A percentile compares a stretch with the other conserved stretches of the same genome.
phyloP scores from a whole-genome alignment of 2,113 vertebrate species.

The Platanista minor region DNA sequence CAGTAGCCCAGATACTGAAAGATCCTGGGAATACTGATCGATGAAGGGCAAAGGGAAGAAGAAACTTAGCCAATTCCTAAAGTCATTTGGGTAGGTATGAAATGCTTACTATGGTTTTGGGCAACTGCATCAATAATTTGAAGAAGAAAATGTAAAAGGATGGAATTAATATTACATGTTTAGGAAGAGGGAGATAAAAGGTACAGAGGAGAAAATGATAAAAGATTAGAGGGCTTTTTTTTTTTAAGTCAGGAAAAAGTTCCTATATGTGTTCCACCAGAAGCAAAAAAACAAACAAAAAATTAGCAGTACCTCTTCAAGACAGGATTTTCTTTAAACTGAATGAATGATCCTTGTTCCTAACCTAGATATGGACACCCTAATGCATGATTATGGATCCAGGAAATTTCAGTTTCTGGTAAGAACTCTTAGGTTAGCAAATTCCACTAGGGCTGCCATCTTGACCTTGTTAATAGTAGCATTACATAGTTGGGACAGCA shows the following conservation, averaged over 20 bases:
- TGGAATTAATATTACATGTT: neutral
- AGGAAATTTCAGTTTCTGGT: neutral
- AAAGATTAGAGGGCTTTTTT: neutral
- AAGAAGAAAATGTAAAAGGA: neutral
- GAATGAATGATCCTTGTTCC: neutral
- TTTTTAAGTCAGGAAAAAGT: neutral
- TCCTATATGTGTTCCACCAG: neutral
- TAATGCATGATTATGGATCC: neutral
- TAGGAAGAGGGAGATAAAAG: neutral
- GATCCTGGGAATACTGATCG: neutral
- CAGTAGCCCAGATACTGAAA: neutral
- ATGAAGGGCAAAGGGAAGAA: neutral
- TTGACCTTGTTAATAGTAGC: neutral
- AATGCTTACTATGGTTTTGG: neutral
- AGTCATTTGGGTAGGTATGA: neutral
- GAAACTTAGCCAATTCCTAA: neutral
- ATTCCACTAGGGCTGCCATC: neutral
- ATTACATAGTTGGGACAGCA: neutral
- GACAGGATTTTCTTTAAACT: neutral
- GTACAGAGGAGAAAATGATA: neutral
- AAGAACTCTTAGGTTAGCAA: neutral
- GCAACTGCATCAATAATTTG: neutral
- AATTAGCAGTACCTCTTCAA: neutral
- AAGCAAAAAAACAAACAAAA: neutral
- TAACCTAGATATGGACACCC: neutral